phyloP scores from a whole-genome alignment of 2,797 vertebrate genomes.

The Rhinoraja longicauda region DNA sequence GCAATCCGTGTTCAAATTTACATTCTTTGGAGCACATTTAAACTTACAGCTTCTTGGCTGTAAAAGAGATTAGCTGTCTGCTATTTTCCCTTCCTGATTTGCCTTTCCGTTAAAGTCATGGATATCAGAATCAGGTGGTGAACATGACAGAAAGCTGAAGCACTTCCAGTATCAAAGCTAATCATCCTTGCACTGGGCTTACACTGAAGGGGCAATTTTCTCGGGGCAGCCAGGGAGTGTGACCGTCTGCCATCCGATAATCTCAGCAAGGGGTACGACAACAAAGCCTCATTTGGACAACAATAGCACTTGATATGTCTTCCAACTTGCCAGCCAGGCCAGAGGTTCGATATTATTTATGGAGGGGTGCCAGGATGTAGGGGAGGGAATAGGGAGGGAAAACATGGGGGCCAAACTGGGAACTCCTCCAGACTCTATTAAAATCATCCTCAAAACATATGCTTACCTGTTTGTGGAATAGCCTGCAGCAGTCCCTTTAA shows the following conservation, averaged over 20 bases:
- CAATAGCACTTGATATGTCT: neutral
- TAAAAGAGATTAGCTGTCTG: neutral
- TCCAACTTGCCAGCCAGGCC: neutral
- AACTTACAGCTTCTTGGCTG: neutral
- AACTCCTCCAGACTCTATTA: neutral
- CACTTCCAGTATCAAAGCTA: no score
- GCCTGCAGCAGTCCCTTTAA: slow-evolving; percentile 14
- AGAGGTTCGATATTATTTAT: neutral
- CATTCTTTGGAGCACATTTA: neutral
- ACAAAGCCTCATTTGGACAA: neutral
- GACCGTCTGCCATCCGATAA: neutral
- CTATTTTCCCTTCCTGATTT: neutral
- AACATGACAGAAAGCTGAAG: neutral
- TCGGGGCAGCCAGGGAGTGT: neutral
- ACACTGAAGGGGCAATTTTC: neutral
- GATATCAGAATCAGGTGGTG: neutral
- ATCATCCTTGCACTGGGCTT: neutral
- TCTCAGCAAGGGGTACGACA: neutral
- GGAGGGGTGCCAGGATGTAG: neutral
- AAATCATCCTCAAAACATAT: neutral
- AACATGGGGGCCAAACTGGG: neutral
- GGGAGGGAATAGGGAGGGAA: neutral
- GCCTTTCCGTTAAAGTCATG: neutral
- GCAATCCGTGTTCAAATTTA: neutral
- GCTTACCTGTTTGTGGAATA: neutral